Conservation (phyloP, 2,888 invertebrate species). For the Papilio gigon region DNA sequence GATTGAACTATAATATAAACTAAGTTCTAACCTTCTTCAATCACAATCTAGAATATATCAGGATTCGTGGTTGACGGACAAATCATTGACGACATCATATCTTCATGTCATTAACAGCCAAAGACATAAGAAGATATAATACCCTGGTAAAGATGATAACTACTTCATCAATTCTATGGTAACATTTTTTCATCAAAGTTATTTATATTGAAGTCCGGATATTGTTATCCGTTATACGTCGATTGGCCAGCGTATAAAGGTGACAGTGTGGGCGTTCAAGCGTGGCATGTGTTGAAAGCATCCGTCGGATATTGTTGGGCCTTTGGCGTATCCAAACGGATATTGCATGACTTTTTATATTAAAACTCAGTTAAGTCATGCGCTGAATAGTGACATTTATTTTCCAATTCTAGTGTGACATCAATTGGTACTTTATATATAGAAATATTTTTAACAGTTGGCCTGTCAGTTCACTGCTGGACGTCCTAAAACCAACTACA, state of each 20-base stretch:
- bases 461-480: neutral
- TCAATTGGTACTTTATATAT: neutral
- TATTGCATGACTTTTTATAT: constrained; percentile 56
- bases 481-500: no score
- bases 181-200: constrained; percentile 42
- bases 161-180: constrained; percentile 47
- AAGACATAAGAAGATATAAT: no score
- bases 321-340: constrained; percentile 58
- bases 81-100: no score
- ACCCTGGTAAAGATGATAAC: neutral
- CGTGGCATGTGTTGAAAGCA: constrained; percentile 53
- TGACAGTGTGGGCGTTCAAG: constrained; percentile 45
- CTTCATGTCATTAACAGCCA: no score
- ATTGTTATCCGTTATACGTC: constrained; percentile 69
- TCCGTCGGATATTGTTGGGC: constrained; percentile 60
- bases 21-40: no score
- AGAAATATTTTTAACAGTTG: neutral
- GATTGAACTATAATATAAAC: no score
- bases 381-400: neutral
- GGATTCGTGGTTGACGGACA: no score
- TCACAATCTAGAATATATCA: no score
- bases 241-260: constrained; percentile 59
- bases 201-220: constrained; percentile 59
- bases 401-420: neutral
- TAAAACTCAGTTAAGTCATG: constrained; percentile 11